Evolutionary conservation across 2,888 invertebrate species (phyloP).

Genomic region (Drosophila nigricruria): DNA sequence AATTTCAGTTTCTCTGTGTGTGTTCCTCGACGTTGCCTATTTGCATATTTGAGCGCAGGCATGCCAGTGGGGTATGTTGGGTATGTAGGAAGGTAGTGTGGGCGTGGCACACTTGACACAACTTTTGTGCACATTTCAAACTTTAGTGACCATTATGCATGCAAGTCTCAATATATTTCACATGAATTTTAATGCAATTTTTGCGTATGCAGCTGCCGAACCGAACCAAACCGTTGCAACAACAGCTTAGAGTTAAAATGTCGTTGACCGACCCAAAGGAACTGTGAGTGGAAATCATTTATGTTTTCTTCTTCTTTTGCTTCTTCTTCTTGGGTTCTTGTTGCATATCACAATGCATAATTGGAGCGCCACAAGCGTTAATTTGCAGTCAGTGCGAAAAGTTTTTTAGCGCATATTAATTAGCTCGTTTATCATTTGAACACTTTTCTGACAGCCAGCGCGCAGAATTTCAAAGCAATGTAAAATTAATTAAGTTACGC

Average conservation of each 20-base stretch:
- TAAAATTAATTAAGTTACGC: slow-evolving; percentile 77
- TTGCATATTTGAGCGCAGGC: slow-evolving; percentile 57
- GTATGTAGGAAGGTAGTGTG: slow-evolving; percentile 3
- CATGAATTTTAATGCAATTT: slow-evolving; percentile 75
- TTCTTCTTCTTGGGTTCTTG: slow-evolving; percentile 12
- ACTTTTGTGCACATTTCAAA: slow-evolving; percentile 67
- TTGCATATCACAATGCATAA: slow-evolving; percentile 67
- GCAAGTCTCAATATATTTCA: slow-evolving; percentile 79
- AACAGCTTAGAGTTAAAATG: slow-evolving; percentile 24
- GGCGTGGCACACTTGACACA: slow-evolving; percentile 63
- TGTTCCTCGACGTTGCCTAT: slow-evolving; percentile 35
- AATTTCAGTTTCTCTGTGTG: slow-evolving; percentile 25
- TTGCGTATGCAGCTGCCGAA: slow-evolving; percentile 39
- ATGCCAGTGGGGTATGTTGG: slow-evolving; percentile 6
- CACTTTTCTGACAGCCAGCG: slow-evolving; percentile 68
- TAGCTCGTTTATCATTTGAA: slow-evolving; percentile 79
- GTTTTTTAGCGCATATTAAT: slow-evolving; percentile 73
- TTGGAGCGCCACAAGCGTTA: slow-evolving; percentile 50
- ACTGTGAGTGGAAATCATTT: slow-evolving; percentile 7
- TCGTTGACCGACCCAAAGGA: slow-evolving; percentile 49
- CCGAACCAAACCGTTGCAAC: not conserved
- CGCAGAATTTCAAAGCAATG: slow-evolving; percentile 62
- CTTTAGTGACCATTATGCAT: slow-evolving; percentile 78
- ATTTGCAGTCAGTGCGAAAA: slow-evolving; percentile 42
- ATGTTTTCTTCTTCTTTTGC: not conserved